Conservation (phyloP, 2,797 vertebrate species). For the Buceros bicornis region DNA sequence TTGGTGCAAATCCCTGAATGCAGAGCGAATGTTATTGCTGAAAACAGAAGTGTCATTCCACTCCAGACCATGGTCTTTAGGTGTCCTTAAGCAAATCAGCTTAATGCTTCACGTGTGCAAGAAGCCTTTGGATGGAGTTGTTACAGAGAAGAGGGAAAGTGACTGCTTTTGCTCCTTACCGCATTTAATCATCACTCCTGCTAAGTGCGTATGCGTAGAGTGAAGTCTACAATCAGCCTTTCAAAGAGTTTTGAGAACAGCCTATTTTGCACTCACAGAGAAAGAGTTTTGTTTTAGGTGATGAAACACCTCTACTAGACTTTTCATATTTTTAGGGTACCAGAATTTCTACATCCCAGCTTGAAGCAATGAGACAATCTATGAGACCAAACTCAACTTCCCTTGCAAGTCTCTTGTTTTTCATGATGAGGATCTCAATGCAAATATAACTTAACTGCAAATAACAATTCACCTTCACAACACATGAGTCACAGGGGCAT, state of each 20-base stretch:
- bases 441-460: not conserved
- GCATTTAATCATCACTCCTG: not conserved
- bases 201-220: fast-evolving
- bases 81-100: fast-evolving
- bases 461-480: not conserved
- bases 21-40: not conserved
- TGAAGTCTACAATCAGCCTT: not conserved
- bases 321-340: not conserved
- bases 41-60: not conserved
- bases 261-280: not conserved
- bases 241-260: not conserved
- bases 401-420: not conserved
- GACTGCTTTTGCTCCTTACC: not conserved
- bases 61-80: not conserved
- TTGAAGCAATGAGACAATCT: not conserved
- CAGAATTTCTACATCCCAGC: not conserved
- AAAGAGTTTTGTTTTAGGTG: not conserved
- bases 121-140: not conserved
- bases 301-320: not conserved
- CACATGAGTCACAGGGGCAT: not conserved
- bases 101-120: not conserved
- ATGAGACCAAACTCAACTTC: not conserved
- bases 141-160: not conserved
- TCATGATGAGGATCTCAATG: not conserved
- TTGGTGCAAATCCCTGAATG: not conserved